These are phyloP conservation scores for Engystomops pustulosus DNA, from an alignment of 2,113 vertebrate genomes.

Conservation along the genomic window DNA sequence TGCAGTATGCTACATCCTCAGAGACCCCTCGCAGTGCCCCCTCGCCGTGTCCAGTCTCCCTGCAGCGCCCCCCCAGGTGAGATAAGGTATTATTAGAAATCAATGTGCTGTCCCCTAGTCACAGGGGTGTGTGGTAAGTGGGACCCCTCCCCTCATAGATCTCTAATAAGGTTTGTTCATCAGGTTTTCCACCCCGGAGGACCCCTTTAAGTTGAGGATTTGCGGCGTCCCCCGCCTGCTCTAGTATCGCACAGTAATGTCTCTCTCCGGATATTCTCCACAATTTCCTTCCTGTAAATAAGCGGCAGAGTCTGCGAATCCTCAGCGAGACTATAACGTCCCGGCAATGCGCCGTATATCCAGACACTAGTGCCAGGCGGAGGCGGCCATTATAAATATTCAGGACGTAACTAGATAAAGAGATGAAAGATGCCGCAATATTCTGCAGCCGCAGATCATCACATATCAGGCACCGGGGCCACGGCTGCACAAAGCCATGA, in stretches of 20 bases:
- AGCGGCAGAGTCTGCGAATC: neutral
- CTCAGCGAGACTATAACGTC: neutral
- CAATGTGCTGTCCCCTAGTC: no score
- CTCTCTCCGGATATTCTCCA: neutral
- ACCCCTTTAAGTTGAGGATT: neutral
- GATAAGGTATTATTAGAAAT: neutral
- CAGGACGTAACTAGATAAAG: neutral
- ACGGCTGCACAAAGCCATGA: neutral
- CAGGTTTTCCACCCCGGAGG: no score
- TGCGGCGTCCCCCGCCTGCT: neutral
- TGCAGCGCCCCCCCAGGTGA: neutral
- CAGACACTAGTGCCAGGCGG: neutral
- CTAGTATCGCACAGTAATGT: neutral
- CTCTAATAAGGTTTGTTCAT: no score
- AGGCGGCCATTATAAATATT: neutral
- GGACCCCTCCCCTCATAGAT: no score
- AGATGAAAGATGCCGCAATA: slow-evolving; percentile 36
- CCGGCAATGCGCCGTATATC: neutral
- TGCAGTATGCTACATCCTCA: no score
- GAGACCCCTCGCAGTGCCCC: no score
- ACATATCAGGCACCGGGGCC: neutral
- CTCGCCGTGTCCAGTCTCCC: neutral
- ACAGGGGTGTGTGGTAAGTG: no score
- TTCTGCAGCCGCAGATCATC: slow-evolving; percentile 33
- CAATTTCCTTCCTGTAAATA: neutral